These are phyloP conservation scores for Lycia hirtaria DNA, from an alignment of 2,888 invertebrate genomes.

Conservation along the genomic window DNA sequence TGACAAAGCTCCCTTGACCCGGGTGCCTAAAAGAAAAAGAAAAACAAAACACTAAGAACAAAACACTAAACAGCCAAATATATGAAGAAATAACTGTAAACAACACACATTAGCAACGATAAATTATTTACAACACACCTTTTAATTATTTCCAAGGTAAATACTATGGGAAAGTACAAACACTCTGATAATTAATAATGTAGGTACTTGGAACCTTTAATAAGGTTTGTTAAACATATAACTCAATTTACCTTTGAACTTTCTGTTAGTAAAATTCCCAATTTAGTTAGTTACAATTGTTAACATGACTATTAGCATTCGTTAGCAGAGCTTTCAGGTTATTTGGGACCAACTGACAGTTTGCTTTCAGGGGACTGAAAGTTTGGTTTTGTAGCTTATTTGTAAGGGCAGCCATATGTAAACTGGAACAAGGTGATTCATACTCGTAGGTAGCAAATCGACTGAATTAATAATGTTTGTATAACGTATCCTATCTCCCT, in stretches of 20 bases:
- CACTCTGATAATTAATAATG: conserved; percentile 26
- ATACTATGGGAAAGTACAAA: conserved; percentile 4
- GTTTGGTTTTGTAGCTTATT: conserved; percentile 61
- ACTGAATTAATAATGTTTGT: no score
- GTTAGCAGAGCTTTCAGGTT: conserved; percentile 49
- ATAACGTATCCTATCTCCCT: no score
- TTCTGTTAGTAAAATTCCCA: conserved; percentile 30
- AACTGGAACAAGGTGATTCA: conserved; percentile 12
- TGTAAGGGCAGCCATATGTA: conserved; percentile 46
- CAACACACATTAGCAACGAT: background rate
- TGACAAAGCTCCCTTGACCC: no score
- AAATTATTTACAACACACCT: conserved; percentile 1
- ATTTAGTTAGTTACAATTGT: conserved; percentile 46
- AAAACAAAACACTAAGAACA: no score
- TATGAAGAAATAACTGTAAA: no score
- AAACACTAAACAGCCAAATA: background rate
- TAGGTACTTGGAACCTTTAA: conserved; percentile 18
- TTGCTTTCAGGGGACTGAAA: conserved; percentile 59
- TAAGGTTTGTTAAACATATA: conserved; percentile 30
- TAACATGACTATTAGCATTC: conserved; percentile 59
- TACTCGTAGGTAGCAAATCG: background rate
- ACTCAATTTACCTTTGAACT: conserved; percentile 34
- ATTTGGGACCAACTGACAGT: conserved; percentile 58
- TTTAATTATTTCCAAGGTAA: conserved; percentile 5
- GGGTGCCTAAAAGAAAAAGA: no score